phyloP scores from a whole-genome alignment of 2,113 vertebrate species.

The Edolisoma coerulescens region DNA sequence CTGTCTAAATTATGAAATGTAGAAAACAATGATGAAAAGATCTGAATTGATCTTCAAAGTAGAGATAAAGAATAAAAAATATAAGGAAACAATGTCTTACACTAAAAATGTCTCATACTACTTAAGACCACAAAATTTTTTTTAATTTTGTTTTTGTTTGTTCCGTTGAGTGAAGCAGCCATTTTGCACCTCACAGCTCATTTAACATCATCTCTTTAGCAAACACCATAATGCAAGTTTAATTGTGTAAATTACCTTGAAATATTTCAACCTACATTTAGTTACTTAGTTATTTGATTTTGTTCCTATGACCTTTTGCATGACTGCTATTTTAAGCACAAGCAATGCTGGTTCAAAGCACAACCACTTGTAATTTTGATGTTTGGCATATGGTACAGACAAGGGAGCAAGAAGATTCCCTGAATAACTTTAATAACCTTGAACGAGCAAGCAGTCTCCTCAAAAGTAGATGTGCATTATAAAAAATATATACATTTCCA shows the following conservation, averaged over 20 bases:
- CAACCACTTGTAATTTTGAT: neutral
- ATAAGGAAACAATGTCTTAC: neutral
- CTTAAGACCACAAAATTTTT: neutral
- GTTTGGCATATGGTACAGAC: neutral
- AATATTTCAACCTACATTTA: neutral
- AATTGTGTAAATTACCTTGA: neutral
- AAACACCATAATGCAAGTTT: neutral
- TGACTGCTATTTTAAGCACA: neutral
- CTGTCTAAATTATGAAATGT: neutral
- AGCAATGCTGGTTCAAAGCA: neutral
- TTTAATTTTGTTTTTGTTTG: fast-evolving
- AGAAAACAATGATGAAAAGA: neutral
- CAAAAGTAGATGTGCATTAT: neutral
- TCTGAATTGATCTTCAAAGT: neutral
- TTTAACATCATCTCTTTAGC: neutral
- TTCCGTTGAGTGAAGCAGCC: neutral
- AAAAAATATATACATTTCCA: neutral
- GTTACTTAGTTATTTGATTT: neutral
- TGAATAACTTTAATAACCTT: neutral
- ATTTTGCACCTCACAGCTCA: neutral
- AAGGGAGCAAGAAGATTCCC: neutral
- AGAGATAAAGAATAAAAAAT: neutral
- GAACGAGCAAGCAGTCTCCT: neutral
- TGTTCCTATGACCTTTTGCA: neutral
- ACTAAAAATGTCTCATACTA: neutral